Conservation (phyloP, 2,888 invertebrate species). For the Drosophila demipolita region DNA sequence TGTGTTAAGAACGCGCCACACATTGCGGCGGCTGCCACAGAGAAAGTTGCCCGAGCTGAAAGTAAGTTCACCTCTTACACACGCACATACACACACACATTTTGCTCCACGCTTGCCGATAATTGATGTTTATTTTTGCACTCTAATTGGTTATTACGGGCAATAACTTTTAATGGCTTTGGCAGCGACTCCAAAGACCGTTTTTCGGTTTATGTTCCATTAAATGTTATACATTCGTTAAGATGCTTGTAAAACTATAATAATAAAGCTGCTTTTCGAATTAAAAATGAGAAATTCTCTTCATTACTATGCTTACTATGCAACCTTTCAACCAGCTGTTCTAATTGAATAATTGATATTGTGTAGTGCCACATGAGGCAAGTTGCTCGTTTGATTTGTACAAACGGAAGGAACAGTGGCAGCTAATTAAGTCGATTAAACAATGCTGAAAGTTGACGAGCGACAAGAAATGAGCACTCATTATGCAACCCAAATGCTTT, state of each 20-base stretch:
- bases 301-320: conserved; percentile 37
- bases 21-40: conserved; percentile 14
- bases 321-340: not conserved
- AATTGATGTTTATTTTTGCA: conserved; percentile 77
- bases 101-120: conserved; percentile 30
- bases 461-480: conserved; percentile 9
- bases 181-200: conserved; percentile 22
- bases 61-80: conserved; percentile 20
- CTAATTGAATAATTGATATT: conserved; percentile 56
- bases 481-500: conserved; percentile 7
- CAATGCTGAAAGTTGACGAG: conserved; percentile 19
- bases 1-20: not conserved
- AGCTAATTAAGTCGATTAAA: conserved; percentile 53
- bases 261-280: conserved; percentile 42
- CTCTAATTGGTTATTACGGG: conserved; percentile 76
- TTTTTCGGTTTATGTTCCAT: not conserved
- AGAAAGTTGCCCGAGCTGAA: conserved; percentile 18
- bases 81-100: not conserved
- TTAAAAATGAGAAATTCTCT: conserved; percentile 44
- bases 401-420: conserved; percentile 23
- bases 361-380: conserved; percentile 43
- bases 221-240: conserved; percentile 27
- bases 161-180: conserved; percentile 66
- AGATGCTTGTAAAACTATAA: conserved; percentile 6
- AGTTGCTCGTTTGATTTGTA: conserved; percentile 35